phyloP scores from a whole-genome alignment of 1,140 invertebrate genomes.

The Cephus cinctus region DNA sequence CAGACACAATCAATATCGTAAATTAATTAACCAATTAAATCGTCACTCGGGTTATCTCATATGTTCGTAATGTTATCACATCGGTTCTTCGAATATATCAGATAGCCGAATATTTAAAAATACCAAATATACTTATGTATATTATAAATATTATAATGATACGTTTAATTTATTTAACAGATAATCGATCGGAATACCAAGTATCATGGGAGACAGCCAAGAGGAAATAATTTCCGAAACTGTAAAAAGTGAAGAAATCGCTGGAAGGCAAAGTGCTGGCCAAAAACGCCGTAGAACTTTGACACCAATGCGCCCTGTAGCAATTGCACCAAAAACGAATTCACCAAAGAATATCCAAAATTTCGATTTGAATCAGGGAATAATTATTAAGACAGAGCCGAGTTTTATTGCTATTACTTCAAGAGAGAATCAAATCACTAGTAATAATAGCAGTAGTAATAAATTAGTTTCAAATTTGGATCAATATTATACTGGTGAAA shows the following conservation, averaged over 20 bases:
- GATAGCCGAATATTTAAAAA: too few relatives aligned
- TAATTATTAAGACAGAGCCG: not conserved
- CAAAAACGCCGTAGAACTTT: not conserved
- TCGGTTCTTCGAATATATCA: too few relatives aligned
- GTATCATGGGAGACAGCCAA: not conserved
- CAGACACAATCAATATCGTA: too few relatives aligned
- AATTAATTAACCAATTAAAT: too few relatives aligned
- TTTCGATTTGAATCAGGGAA: not conserved
- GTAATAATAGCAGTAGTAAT: not conserved
- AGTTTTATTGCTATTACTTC: not conserved
- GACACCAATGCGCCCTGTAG: constrained; percentile 2
- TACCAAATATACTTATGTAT: too few relatives aligned
- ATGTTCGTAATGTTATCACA: too few relatives aligned
- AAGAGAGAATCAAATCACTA: not conserved
- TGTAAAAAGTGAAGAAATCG: not conserved
- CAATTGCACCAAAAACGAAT: constrained; percentile 4
- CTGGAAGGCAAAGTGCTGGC: not conserved
- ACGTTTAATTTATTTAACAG: not conserved
- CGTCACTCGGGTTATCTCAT: too few relatives aligned
- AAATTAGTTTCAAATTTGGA: not conserved
- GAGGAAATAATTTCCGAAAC: not conserved
- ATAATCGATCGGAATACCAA: not conserved
- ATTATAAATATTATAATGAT: not conserved
- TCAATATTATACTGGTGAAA: not conserved
- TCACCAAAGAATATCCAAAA: not conserved